Conservation (phyloP, 2,888 invertebrate genomes). For the Melanostoma mellinum region DNA sequence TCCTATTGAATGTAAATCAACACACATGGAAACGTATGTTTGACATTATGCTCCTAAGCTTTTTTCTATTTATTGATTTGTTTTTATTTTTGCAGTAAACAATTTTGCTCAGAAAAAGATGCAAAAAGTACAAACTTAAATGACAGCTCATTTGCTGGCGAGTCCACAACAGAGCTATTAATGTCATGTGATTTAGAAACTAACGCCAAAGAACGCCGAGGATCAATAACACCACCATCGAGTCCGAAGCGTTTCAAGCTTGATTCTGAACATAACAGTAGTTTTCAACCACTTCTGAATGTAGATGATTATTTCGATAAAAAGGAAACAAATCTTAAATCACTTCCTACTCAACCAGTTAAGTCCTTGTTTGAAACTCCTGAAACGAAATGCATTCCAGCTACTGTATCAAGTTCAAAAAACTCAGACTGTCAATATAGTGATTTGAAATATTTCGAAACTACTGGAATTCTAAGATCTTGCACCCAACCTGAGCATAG, state of each 20-base stretch:
- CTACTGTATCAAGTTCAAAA: background rate
- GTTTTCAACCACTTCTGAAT: constrained; percentile 35
- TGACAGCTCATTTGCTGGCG: constrained; percentile 40
- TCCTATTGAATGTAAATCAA: constrained; percentile 76
- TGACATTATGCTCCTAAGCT: background rate
- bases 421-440: constrained; percentile 58
- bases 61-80: background rate
- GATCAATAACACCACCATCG: constrained; percentile 62
- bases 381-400: background rate
- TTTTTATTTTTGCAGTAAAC: constrained; percentile 73
- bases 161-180: constrained; percentile 65
- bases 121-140: background rate
- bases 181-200: constrained; percentile 57
- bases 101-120: constrained; percentile 44
- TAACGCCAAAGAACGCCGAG: constrained; percentile 53
- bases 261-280: constrained; percentile 46
- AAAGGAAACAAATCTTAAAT: constrained; percentile 34
- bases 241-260: constrained; percentile 46
- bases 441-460: constrained; percentile 74
- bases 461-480: constrained; percentile 71
- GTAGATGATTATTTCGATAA: constrained; percentile 57
- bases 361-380: constrained; percentile 10
- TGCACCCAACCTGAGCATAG: constrained; percentile 53
- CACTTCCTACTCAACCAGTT: background rate
- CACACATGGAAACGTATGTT: constrained; percentile 77